Percentiles rank a stretch among this genome's conserved stretches.
These are phyloP conservation scores for Diadromus collaris DNA, from an alignment of 2,888 invertebrate species.

Conservation along the genomic window DNA sequence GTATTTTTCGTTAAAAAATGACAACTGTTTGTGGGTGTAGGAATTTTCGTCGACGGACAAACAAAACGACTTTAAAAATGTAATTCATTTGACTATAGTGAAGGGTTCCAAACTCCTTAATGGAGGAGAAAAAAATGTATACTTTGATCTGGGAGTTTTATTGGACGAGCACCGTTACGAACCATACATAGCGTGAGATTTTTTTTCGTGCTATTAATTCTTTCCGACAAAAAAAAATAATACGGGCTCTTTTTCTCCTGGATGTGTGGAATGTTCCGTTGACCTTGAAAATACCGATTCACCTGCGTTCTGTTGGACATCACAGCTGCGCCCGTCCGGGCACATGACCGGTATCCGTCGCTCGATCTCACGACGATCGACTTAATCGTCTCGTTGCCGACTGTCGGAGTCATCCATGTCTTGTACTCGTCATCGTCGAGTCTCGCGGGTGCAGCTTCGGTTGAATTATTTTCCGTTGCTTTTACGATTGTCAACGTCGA, in stretches of 20 bases:
- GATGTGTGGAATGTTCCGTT: neutral
- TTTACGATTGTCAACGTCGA: neutral
- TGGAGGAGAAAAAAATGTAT: too few species aligned
- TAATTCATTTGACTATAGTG: too few species aligned
- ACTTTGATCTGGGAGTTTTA: neutral
- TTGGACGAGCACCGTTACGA: neutral
- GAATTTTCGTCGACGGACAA: too few species aligned
- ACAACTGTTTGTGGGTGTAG: too few species aligned
- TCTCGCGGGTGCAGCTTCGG: constrained; percentile 1
- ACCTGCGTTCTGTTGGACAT: constrained; percentile 67
- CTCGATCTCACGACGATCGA: constrained; percentile 58
- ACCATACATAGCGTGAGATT: neutral
- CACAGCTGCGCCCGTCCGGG: constrained; percentile 64
- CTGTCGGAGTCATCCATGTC: neutral
- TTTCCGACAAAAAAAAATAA: too few species aligned
- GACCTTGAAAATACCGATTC: constrained; percentile 15
- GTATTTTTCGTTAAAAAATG: neutral
- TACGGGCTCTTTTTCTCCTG: too few species aligned
- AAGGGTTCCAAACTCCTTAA: too few species aligned
- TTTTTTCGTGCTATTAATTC: neutral
- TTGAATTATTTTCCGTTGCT: neutral
- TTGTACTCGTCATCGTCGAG: constrained; percentile 21
- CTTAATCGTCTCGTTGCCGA: constrained; percentile 22
- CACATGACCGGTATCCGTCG: constrained; percentile 61
- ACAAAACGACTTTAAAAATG: too few species aligned